Base-by-base conservation (phyloP, 2,888 invertebrate genomes). In the Tipula lateralis region DNA sequence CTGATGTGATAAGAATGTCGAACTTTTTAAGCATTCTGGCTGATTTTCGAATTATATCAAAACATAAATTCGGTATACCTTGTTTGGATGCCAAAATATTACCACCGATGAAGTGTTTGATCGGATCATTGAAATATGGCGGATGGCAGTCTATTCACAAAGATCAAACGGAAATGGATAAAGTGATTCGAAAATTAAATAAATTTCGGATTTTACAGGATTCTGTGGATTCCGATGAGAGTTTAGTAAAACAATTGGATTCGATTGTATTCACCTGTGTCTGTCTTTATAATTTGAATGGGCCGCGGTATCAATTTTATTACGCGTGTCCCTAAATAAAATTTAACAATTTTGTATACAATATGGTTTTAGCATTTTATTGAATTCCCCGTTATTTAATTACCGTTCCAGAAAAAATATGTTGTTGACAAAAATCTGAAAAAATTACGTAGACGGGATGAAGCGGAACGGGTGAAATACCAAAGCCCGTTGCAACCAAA, bases 401-500 rank as follows among this genome's bases (percentile, higher is more conserved):
- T 80, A n/a, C 29, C 29, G 24, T 81, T 30, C n/a, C 16, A 16
- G 66, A 66, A 66, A 66, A 66, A 66, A 30, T n/a, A 9, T 6
- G 1, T 30, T 0, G 30, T 82, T 16, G n/a, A n/a, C 82, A 13
- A 82, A 32, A 82, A 82, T 16, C 30, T 82, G 1, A 82, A 32
- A 16, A 30, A 3, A 16, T 2, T 32, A 9, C 29, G 82, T 66
- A 7, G 24, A 66, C 66, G 66, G 2, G 66, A 66, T 1, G 66
- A 66, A 66, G 24, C 19, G 24, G 19, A 24, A 66, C 19, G 24
- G 2, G 66, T 82, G 12, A 29, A 84, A 84, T 85, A 85, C 34
- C 39, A 84, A 7, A 83, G 84, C 34, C 83, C 85, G 1, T 29
- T 85, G 13, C 83, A 84, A 19, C 85, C 85, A 7, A 36, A 30